phyloP scores from a whole-genome alignment of 2,113 vertebrate genomes.

The Danio rerio region DNA sequence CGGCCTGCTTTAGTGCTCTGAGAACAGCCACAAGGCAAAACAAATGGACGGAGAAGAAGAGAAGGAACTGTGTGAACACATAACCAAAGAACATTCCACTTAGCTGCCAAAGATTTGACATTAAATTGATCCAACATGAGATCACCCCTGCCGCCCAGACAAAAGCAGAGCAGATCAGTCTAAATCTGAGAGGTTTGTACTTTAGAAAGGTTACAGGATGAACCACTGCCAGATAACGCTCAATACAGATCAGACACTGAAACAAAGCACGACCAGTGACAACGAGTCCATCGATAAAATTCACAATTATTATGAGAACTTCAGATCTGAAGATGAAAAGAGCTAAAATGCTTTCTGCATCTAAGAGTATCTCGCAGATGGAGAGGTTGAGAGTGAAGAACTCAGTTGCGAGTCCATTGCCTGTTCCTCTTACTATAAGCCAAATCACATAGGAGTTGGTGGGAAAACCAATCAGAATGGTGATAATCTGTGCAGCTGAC shows the following conservation, averaged over 20 bases:
- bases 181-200: conserved; percentile 8
- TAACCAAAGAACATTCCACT: background rate
- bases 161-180: conserved; percentile 15
- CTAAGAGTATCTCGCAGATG: conserved; percentile 25
- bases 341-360: background rate
- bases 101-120: too few relatives aligned
- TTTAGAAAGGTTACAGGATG: too few relatives aligned
- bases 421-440: conserved; percentile 38
- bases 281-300: background rate
- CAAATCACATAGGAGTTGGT: conserved; percentile 34
- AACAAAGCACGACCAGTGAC: conserved; percentile 14
- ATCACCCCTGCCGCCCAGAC: conserved; percentile 5
- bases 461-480: background rate
- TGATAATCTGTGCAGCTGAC: background rate
- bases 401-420: background rate
- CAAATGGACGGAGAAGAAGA: conserved; percentile 16
- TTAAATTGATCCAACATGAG: background rate
- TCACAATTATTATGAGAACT: background rate
- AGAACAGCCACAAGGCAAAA: conserved; percentile 1
- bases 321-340: too few relatives aligned
- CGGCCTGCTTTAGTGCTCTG: conserved; percentile 21
- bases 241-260: too few relatives aligned
- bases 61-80: background rate
- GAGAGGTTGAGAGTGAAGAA: too few relatives aligned
- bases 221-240: too few relatives aligned